A percentile compares a stretch with the other conserved stretches of the same genome.
These are phyloP conservation scores for Puntigrus tetrazona DNA, from an alignment of 2,113 vertebrate genomes.

Conservation along the genomic window DNA sequence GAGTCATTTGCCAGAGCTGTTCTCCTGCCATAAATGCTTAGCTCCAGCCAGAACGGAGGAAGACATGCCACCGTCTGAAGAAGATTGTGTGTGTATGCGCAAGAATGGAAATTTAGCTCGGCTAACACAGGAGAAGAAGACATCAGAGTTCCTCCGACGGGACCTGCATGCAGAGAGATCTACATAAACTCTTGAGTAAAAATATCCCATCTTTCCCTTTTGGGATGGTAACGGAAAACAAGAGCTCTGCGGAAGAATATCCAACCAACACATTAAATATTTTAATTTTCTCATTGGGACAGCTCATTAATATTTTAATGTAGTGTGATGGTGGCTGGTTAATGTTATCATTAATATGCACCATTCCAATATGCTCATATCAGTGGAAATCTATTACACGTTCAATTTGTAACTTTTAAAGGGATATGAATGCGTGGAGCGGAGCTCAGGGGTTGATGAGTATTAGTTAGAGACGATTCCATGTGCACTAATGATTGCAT, in stretches of 20 bases:
- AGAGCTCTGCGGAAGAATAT: slow-evolving; percentile 34
- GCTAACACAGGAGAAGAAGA: slow-evolving; percentile 38
- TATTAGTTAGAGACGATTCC: slow-evolving; percentile 54
- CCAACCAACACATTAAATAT: slow-evolving; percentile 57
- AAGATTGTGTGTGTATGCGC: neutral
- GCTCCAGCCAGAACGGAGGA: slow-evolving; percentile 32
- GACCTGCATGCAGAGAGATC: slow-evolving; percentile 32
- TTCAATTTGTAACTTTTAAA: slow-evolving; percentile 60
- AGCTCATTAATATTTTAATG: slow-evolving; percentile 67
- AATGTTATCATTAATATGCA: slow-evolving; percentile 62
- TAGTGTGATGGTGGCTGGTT: slow-evolving; percentile 58
- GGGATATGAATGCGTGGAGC: slow-evolving; percentile 50
- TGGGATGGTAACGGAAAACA: slow-evolving; percentile 27
- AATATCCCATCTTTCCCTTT: slow-evolving; percentile 30
- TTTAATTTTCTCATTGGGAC: slow-evolving; percentile 59
- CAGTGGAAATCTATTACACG: slow-evolving; percentile 47
- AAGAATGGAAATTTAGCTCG: slow-evolving; percentile 21
- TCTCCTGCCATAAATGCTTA: slow-evolving; percentile 39
- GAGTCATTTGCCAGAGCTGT: slow-evolving; percentile 40
- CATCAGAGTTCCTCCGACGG: slow-evolving; percentile 24
- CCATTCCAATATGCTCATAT: slow-evolving; percentile 49
- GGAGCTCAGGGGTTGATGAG: slow-evolving; percentile 51
- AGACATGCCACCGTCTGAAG: neutral
- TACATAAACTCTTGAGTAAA: slow-evolving; percentile 5
- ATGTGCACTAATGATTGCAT: slow-evolving; percentile 36